Base-by-base conservation (phyloP, 2,888 invertebrate species). In the Thumatha senex region DNA sequence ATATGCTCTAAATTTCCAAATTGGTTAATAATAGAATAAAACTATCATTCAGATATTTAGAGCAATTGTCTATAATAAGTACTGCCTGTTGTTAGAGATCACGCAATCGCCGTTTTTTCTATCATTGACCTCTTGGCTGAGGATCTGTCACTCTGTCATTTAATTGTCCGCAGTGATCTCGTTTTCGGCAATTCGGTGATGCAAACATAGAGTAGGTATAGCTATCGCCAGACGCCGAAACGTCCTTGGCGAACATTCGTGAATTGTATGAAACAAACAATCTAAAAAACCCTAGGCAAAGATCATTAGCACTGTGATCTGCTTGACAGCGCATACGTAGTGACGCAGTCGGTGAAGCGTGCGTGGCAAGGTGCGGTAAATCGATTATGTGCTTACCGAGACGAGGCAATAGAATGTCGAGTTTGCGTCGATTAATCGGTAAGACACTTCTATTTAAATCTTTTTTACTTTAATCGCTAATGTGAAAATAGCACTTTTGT, bases 281-380 rank as follows among this genome's bases (percentile, higher is more conserved):
- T 49, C 46, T 44, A 57, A 68, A 55, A 61, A 61, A 61, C 2
- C 56, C 59, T 54, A 46, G 51, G 54, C 58, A 58, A 65, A 60
- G 60, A 42, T 56, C 51, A 54, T 64, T 58, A 67, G 58, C 61
- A 57, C 48, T 51, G 43, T 53, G 58, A 56, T 63, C 45, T 56
- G 66, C 57, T 69, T 64, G 66, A 52, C 56, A 55, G 65, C 63
- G 5, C 56, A 55, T 61, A 24, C 47, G 40, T 59, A 55, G 57
- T 74, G 72, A 75, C 73, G 76, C 56, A 72, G 75, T 54, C 48
- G 61, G 54, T 68, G 61, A 49, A 76, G 70, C 74, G 70, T 73
- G 71, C 62, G 60, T 53, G 49, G 50, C 67, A 70, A 74, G 65
- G 46, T 64, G 72, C 71, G 65, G 64, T 67, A 63, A 71, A 78